These are phyloP conservation scores for Apoda limacodes DNA, from an alignment of 2,888 invertebrate species.

Conservation along the genomic window DNA sequence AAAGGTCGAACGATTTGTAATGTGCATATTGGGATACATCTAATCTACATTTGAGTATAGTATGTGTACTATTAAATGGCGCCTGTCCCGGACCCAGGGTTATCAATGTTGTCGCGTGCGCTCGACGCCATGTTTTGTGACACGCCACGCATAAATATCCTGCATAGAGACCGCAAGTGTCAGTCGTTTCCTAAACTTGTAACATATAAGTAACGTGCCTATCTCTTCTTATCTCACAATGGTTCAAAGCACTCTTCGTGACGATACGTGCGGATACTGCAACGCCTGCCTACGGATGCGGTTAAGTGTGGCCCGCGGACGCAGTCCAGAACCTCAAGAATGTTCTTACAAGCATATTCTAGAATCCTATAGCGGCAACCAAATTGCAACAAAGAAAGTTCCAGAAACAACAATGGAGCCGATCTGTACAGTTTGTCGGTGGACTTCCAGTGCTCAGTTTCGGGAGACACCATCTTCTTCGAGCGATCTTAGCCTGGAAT, in stretches of 20 bases:
- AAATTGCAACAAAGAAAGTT: slow-evolving; percentile 31
- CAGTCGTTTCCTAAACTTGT: slow-evolving; percentile 36
- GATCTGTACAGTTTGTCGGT: slow-evolving; percentile 52
- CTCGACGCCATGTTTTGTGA: slow-evolving; percentile 33
- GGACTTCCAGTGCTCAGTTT: slow-evolving; percentile 63
- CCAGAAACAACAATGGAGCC: slow-evolving; percentile 41
- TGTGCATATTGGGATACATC: not conserved
- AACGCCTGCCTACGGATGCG: slow-evolving; percentile 55
- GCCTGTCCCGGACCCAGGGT: slow-evolving; percentile 53
- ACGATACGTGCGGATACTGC: slow-evolving; percentile 60
- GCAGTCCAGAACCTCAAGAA: slow-evolving; percentile 51
- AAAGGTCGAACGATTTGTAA: slow-evolving; percentile 11
- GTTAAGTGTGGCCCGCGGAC: slow-evolving; percentile 48
- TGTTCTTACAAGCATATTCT: slow-evolving; percentile 64
- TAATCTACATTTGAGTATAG: no score
- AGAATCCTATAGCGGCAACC: slow-evolving; percentile 43
- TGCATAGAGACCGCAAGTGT: slow-evolving; percentile 27
- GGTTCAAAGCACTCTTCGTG: slow-evolving; percentile 43
- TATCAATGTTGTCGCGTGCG: slow-evolving; percentile 60
- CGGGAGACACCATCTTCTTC: slow-evolving; percentile 56
- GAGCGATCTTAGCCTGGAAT: slow-evolving; percentile 56
- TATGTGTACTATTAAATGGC: slow-evolving; percentile 15
- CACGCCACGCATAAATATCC: slow-evolving; percentile 46
- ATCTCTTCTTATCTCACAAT: no score
- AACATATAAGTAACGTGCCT: slow-evolving; percentile 28